phyloP scores from a whole-genome alignment of 2,888 invertebrate genomes.

The Dexiosoma caninum region DNA sequence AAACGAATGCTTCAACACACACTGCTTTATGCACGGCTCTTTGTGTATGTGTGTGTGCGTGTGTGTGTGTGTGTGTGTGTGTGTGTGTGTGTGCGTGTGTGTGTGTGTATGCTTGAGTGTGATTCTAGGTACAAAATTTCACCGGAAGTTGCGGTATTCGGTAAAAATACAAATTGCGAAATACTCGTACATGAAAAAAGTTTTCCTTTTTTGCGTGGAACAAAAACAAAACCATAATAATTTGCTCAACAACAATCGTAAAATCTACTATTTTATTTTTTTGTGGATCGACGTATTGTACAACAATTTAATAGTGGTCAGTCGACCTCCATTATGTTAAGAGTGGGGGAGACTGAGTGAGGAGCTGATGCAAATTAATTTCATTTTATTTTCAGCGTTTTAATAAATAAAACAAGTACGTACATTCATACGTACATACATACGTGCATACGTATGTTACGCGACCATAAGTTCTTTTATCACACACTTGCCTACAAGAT shows the following conservation, averaged over 20 bases:
- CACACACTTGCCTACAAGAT: neutral
- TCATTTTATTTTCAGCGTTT: slow-evolving; percentile 22
- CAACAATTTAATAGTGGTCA: slow-evolving; percentile 47
- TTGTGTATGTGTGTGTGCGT: no score
- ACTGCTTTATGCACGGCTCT: no score
- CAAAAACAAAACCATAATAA: neutral
- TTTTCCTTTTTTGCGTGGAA: slow-evolving; percentile 7
- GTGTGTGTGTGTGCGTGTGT: neutral
- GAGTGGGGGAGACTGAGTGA: neutral
- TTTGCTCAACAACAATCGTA: neutral
- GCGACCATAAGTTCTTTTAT: neutral
- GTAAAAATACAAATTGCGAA: slow-evolving; percentile 24
- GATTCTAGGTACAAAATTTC: neutral
- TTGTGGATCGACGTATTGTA: slow-evolving; percentile 38
- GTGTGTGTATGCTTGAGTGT: neutral
- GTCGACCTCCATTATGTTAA: slow-evolving; percentile 38
- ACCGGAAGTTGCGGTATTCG: slow-evolving; percentile 35
- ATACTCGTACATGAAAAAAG: neutral
- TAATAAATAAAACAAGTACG: neutral
- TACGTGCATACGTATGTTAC: no score
- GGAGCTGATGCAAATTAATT: slow-evolving; percentile 54
- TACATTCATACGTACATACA: no score
- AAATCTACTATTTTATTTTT: slow-evolving; percentile 3
- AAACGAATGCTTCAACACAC: slow-evolving; percentile 65
- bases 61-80: neutral